Evolutionary conservation across 2,113 vertebrate genomes (phyloP), one percentile per base, ranked within the genome.

Genomic region (Callospermophilus lateralis): DNA sequence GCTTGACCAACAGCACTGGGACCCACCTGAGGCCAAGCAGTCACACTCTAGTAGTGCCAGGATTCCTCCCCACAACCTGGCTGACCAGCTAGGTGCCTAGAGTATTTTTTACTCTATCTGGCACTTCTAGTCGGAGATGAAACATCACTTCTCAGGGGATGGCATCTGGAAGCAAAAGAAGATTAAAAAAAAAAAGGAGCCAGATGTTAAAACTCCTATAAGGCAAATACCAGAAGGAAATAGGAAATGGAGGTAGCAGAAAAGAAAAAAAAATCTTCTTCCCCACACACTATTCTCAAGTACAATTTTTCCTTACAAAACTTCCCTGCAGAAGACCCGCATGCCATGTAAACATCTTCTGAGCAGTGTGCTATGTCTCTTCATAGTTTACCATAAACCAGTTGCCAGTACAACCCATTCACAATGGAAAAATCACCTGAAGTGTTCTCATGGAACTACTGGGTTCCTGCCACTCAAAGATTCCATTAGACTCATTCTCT

Each of bases 401-500:
- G 9, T 73, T 58, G 45, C 58, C 48, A 12, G 32, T 13, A 63
- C 48, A 34, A 20, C 58, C 16, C 37, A 65, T 5, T 19, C 26
- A 12, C 24, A 65, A 45, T 30, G 28, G 58, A 17, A 32, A 28
- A 26, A 20, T 65, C 58, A 42, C 81, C 63, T 48, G 98, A 92
- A 99, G 99, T 9, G 98, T 37, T 16, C 95, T 92, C 6, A 94
- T 37, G 87, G 98, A 98, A 80, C 90, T 87, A 42, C 96, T 95
- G 58, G 98, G 97, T 30, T 98, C 99, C 5, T 97, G 98, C 34
- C 98, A 1, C 99, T 98, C 67, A 99, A 99, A 0, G 98, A 97
- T 9, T 98, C 98, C 11, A 98, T 87, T 0, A 98, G 97, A 78
- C 99, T 99, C 99, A 99, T 99, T 45, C 80, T 98, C 92, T 24